Evolutionary conservation across 2,113 vertebrate genomes (phyloP).

Genomic region (Climacteris rufus): DNA sequence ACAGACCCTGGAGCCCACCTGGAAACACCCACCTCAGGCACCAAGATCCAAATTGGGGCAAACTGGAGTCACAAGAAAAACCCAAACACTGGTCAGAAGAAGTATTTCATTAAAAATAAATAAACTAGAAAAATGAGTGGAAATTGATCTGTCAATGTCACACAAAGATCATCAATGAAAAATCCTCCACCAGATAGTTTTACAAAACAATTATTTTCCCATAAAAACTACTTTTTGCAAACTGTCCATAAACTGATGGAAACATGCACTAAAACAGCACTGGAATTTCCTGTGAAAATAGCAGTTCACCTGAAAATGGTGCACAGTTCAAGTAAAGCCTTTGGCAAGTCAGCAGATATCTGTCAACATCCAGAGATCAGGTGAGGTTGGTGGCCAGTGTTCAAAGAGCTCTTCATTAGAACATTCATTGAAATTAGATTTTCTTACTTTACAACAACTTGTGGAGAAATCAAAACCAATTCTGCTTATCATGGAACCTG

Average conservation of each 20-base stretch:
- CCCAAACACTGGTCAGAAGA: background rate
- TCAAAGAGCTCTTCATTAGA: background rate
- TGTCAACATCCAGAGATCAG: accelerated
- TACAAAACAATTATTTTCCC: background rate
- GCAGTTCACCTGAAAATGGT: background rate
- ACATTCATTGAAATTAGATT: background rate
- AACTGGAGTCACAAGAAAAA: background rate
- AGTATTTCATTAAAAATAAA: background rate
- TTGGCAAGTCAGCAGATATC: background rate
- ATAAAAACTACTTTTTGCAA: background rate
- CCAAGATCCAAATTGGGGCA: background rate
- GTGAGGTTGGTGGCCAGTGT: background rate
- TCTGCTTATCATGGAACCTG: background rate
- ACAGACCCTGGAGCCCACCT: accelerated
- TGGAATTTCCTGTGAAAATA: background rate
- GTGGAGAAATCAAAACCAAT: background rate
- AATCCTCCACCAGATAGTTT: background rate
- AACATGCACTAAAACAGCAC: background rate
- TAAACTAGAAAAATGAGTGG: too few relatives aligned
- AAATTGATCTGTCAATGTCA: background rate
- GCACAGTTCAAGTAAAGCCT: background rate
- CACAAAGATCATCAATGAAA: background rate
- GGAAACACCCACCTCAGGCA: accelerated
- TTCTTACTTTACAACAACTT: background rate
- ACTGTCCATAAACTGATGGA: background rate